Conservation (phyloP, 2,113 vertebrate species). For the Glaucomys volans region DNA sequence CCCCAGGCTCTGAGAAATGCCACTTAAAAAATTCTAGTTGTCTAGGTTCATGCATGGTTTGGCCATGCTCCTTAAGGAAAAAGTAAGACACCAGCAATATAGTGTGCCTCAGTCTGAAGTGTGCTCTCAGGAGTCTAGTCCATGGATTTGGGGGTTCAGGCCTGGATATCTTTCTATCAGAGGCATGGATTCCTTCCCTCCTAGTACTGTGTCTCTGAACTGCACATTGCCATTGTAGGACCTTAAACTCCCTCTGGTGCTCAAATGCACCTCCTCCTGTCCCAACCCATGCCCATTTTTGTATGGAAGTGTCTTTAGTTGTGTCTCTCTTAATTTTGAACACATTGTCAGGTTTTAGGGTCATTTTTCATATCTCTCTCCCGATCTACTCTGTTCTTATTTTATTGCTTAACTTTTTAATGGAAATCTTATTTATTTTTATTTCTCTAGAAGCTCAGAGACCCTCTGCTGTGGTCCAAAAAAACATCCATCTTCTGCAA, state of each 20-base stretch:
- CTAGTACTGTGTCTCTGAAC: background rate
- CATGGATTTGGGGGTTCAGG: background rate
- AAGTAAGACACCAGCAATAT: background rate
- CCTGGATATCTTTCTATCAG: background rate
- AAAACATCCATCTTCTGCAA: background rate
- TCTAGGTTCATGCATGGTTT: background rate
- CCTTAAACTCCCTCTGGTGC: background rate
- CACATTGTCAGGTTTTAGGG: background rate
- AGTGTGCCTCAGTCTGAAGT: background rate
- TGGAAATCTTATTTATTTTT: background rate
- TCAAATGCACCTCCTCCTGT: background rate
- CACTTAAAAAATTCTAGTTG: background rate
- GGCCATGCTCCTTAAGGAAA: background rate
- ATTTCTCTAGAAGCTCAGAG: background rate
- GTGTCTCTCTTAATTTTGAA: background rate
- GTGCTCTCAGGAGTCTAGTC: background rate
- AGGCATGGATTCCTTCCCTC: background rate
- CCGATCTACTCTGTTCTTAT: background rate
- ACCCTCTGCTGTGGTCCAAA: background rate
- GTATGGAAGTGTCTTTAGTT: background rate
- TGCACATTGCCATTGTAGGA: background rate
- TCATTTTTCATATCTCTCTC: background rate
- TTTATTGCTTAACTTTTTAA: constrained; percentile 34
- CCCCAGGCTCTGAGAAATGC: background rate
- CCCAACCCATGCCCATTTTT: background rate